Evolutionary conservation across 2,797 vertebrate genomes (phyloP), one percentile per base, ranked within the genome.

Genomic region (Tenualosa ilisha): DNA sequence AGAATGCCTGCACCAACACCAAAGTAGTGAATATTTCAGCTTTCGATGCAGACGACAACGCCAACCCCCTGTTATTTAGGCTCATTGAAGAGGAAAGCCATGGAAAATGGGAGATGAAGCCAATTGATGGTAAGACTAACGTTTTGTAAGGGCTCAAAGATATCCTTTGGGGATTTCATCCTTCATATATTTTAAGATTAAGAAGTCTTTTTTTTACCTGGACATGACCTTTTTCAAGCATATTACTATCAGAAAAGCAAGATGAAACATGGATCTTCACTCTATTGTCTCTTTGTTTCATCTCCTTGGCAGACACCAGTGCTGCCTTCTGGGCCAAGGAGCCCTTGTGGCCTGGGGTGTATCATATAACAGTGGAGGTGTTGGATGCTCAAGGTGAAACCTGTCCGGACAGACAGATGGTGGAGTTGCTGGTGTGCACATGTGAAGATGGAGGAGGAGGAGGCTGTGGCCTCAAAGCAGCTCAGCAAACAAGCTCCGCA

Each of bases 61-160:
- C 95, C 8, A 94, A 98, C 50, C 95, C 92, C 15, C 92, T 92
- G 81, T 97, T 98, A 0, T 97, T 97, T 86, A 94, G 83, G 8
- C 99, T 99, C 88, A 91, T 83, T 31, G 83, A 99, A 6, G 90
- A 94, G 4, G 92, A 91, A 31, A 97, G 92, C 15, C 89, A 83
- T 46, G 93, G 96, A 79, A 84, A 90, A 0, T 99, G 98, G 98
- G 93, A 92, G 5, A 91, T 98, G 87, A 91, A 93, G 63, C 88
- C 82, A 12, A 82, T 91, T 85, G 96, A 97, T 85, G 95, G 98
- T 99, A 94, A 95, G 95, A 84, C 26, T 9, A 40, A 72, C 65
- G 15, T 37, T 72, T 37, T 37, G 2, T 40, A 31, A 37, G 90
- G 26, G 85, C 17, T 1, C 4, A 17, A 2, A 24, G 0, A 5